These are phyloP conservation scores for Acrobeloides nanus DNA, from an alignment of 2,888 invertebrate species.

Conservation along the genomic window DNA sequence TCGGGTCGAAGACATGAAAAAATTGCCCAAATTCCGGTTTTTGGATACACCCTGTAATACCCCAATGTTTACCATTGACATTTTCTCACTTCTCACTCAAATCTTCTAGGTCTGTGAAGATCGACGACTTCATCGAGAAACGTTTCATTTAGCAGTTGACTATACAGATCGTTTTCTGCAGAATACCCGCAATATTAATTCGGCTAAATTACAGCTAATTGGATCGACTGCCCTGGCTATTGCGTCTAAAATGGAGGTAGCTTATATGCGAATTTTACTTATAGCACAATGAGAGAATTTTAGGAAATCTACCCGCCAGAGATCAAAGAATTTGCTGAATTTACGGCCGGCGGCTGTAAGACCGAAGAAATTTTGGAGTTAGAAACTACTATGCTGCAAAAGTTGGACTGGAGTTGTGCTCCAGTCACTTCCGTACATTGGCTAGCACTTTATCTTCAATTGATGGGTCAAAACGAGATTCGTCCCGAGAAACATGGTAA, in stretches of 20 bases:
- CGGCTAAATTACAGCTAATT: slow-evolving; percentile 83
- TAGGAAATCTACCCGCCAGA: slow-evolving; percentile 95
- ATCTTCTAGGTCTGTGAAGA: slow-evolving; percentile 80
- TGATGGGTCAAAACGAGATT: slow-evolving; percentile 56
- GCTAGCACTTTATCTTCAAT: slow-evolving; percentile 87
- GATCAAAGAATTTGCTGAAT: slow-evolving; percentile 85
- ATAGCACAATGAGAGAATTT: no score
- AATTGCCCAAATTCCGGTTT: no score
- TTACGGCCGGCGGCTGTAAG: slow-evolving; percentile 92
- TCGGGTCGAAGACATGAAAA: no score
- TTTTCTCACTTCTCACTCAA: slow-evolving; percentile 1
- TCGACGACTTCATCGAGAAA: slow-evolving; percentile 86
- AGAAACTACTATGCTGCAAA: slow-evolving; percentile 54
- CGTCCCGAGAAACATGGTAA: no score
- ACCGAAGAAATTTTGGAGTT: slow-evolving; percentile 69
- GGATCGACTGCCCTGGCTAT: slow-evolving; percentile 91
- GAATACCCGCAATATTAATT: slow-evolving; percentile 64
- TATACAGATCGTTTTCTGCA: slow-evolving; percentile 87
- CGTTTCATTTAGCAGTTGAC: slow-evolving; percentile 87
- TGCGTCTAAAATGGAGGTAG: slow-evolving; percentile 77
- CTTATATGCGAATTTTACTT: no score
- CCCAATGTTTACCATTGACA: slow-evolving; percentile 2
- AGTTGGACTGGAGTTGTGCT: slow-evolving; percentile 76
- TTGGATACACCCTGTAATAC: no score
- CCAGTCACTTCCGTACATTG: slow-evolving; percentile 85